Conservation (phyloP, 2,113 vertebrate species). For the Columba livia region DNA sequence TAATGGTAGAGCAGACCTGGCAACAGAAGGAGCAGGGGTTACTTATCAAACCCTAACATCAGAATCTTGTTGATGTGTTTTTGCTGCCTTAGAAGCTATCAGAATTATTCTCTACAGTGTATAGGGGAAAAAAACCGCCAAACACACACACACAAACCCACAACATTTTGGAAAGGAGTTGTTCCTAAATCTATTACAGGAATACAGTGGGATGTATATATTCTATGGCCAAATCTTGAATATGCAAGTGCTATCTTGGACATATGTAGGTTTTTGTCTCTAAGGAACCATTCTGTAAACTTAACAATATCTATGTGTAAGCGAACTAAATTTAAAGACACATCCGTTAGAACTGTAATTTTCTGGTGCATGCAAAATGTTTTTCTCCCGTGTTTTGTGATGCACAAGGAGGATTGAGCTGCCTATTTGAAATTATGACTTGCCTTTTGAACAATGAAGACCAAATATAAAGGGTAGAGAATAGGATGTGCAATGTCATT, state of each 20-base stretch:
- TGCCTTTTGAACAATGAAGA: neutral
- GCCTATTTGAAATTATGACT: neutral
- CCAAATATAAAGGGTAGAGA: neutral
- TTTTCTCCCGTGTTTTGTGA: neutral
- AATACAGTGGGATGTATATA: neutral
- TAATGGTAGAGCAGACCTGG: neutral
- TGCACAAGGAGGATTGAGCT: neutral
- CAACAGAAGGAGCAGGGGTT: neutral
- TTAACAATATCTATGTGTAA: neutral
- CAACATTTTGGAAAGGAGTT: neutral
- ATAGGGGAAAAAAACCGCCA: fast-evolving
- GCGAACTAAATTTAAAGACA: neutral
- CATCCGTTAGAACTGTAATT: neutral
- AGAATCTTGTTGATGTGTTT: neutral
- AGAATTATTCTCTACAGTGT: neutral
- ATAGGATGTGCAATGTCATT: neutral
- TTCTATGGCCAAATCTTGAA: neutral
- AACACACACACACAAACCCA: too few species aligned
- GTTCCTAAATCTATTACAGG: neutral
- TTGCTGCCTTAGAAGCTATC: neutral
- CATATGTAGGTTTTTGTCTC: neutral
- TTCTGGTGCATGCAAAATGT: neutral
- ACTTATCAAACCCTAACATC: neutral
- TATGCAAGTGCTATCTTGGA: neutral
- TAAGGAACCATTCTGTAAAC: neutral